Evolutionary conservation across 2,113 vertebrate genomes (phyloP).

Genomic region (Apodemus sylvaticus): DNA sequence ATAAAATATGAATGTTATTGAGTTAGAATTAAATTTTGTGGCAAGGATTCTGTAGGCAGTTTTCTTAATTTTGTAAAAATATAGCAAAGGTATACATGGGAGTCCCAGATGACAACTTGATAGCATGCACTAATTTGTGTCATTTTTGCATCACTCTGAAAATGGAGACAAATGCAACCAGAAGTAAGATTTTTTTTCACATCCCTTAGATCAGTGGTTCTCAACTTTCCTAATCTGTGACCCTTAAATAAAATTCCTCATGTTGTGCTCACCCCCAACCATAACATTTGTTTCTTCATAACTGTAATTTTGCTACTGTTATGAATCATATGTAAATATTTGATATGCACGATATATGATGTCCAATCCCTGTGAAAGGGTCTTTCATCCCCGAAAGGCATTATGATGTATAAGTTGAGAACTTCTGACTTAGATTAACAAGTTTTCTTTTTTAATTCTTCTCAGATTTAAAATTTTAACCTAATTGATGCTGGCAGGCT

Average conservation of each 20-base stretch:
- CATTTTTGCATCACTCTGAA: not conserved
- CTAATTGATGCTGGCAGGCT: not conserved
- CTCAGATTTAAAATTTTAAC: slow-evolving; percentile 38
- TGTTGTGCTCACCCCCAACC: not conserved
- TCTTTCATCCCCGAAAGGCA: not conserved
- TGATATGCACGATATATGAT: not conserved
- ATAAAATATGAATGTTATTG: not conserved
- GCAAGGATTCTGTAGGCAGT: not conserved
- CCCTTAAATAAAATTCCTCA: not conserved
- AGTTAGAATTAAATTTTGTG: not conserved
- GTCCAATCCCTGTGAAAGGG: not conserved
- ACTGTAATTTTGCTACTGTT: not conserved
- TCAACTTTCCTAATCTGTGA: not conserved
- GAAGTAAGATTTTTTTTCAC: not conserved
- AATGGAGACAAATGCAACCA: not conserved
- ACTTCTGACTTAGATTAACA: not conserved
- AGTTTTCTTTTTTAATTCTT: slow-evolving; percentile 1
- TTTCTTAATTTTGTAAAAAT: slow-evolving; percentile 60
- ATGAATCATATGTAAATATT: not conserved
- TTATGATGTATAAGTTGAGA: not conserved
- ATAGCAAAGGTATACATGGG: not conserved
- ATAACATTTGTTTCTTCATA: not conserved
- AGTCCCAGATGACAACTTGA: not conserved
- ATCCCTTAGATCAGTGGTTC: not conserved
- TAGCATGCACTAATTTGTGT: not conserved